Percentiles rank a stretch among this genome's conserved stretches.
phyloP scores from a whole-genome alignment of 2,888 invertebrate genomes.

The Andrena praecox region DNA sequence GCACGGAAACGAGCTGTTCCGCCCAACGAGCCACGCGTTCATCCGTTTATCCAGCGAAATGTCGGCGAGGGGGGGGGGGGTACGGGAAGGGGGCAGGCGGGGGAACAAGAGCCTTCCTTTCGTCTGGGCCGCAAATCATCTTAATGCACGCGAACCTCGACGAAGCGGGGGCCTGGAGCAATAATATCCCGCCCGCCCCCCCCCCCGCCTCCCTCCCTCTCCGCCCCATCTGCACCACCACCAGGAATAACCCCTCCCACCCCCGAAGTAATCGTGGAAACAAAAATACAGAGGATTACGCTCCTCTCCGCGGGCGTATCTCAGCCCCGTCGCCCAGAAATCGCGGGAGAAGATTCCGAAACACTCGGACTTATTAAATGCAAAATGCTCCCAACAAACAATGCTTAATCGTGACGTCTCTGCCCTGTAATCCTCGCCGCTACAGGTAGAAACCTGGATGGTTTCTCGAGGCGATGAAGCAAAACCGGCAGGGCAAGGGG shows the following conservation, averaged over 20 bases:
- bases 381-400: conserved; percentile 72
- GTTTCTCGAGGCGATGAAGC: neutral
- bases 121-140: conserved; percentile 35
- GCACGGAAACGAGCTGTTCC: conserved; percentile 19
- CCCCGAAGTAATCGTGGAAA: conserved; percentile 32
- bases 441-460: conserved; percentile 26
- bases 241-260: conserved; percentile 33
- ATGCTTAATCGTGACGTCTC: conserved; percentile 73
- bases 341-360: conserved; percentile 55
- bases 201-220: no score
- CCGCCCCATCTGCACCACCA: neutral
- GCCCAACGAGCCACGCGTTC: conserved; percentile 14
- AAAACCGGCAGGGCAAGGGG: neutral
- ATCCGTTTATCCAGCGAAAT: conserved; percentile 12
- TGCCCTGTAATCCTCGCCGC: conserved; percentile 61
- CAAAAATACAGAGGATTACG: conserved; percentile 34
- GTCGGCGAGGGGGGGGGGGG: neutral
- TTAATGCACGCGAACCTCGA: conserved; percentile 36
- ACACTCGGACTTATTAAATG: conserved; percentile 73
- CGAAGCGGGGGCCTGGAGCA: conserved; percentile 9
- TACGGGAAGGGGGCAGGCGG: no score
- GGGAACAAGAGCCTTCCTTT: conserved; percentile 2
- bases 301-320: conserved; percentile 10
- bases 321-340: conserved; percentile 38
- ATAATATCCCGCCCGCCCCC: neutral